A percentile compares a stretch with the other conserved stretches of the same genome.
Conservation (phyloP, 2,113 vertebrate genomes). For the Halichoerus grypus region DNA sequence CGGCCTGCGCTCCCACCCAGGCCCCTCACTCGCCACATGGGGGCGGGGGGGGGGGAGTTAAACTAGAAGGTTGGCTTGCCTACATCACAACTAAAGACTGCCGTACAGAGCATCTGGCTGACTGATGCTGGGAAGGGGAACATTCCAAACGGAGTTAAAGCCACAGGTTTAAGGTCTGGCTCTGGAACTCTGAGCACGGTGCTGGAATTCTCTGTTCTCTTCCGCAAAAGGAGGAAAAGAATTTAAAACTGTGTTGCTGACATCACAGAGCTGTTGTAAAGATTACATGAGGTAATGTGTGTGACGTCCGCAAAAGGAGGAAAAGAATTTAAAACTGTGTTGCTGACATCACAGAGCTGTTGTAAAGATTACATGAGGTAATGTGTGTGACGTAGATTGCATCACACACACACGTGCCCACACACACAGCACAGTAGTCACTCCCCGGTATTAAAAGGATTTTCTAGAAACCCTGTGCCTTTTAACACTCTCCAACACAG, state of each 20-base stretch:
- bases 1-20: background rate
- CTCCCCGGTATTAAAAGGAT: background rate
- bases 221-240: background rate
- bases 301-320: background rate
- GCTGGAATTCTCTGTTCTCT: background rate
- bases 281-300: background rate
- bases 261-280: background rate
- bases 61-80: background rate
- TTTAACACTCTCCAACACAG: background rate
- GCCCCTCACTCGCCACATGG: fast-evolving
- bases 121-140: background rate
- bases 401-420: background rate
- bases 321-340: background rate
- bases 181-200: background rate
- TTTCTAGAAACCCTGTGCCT: background rate
- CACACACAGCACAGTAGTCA: background rate
- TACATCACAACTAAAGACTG: no score
- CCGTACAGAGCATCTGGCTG: no score
- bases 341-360: background rate
- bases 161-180: background rate
- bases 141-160: background rate
- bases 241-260: background rate
- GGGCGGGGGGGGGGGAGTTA: no score
- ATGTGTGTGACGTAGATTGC: no score
- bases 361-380: background rate